Percentiles rank a stretch among this genome's conserved stretches.
These are phyloP conservation scores for Mesocentrotus franciscanus DNA, from an alignment of 53 echinoderm and acorn worm species.

Conservation along the genomic window DNA sequence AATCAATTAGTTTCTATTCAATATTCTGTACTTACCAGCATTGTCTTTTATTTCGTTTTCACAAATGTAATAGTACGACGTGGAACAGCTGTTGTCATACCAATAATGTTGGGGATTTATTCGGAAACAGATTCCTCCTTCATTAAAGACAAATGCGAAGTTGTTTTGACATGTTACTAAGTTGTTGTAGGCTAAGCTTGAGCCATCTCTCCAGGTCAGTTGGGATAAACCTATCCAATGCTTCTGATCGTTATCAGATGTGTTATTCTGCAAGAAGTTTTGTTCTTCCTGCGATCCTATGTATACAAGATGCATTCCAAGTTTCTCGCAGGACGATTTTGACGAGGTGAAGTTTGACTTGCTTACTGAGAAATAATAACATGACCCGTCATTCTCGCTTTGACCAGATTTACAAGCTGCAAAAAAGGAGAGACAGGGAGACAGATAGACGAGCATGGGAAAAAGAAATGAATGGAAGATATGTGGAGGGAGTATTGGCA, in stretches of 20 bases:
- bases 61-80: not conserved
- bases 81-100: not conserved
- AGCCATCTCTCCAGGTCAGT: not conserved
- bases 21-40: not conserved
- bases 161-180: too few species aligned
- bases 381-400: not conserved
- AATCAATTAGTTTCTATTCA: not conserved
- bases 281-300: not conserved
- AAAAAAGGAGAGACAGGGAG: too few species aligned
- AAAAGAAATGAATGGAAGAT: too few species aligned
- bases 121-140: slow-evolving; percentile 2
- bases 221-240: not conserved
- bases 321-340: not conserved
- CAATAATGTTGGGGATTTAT: not conserved
- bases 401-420: not conserved
- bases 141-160: not conserved
- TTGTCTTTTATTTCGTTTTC: not conserved
- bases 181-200: not conserved
- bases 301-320: slow-evolving; percentile 25
- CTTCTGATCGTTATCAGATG: not conserved
- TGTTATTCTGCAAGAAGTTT: not conserved
- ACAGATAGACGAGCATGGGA: too few species aligned
- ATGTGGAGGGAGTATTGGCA: too few species aligned
- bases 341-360: not conserved
- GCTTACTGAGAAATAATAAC: not conserved